Percentiles rank a stretch among this genome's conserved stretches.
phyloP scores from a whole-genome alignment of 2,797 vertebrate species.

The Valencia hispanica region DNA sequence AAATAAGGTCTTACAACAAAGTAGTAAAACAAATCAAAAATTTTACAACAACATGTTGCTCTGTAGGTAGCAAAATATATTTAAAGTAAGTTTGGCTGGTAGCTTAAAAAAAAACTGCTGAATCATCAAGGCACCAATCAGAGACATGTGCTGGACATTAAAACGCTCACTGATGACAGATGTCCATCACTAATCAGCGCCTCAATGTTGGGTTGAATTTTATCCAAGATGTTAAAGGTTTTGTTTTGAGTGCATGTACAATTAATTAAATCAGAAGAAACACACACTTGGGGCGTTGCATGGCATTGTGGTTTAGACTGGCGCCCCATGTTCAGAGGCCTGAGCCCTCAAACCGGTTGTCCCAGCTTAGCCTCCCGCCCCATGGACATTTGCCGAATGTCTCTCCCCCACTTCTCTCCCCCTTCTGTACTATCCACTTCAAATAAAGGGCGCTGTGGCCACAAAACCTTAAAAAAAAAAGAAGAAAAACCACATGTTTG shows the following conservation, averaged over 20 bases:
- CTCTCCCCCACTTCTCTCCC: too few species aligned
- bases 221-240: conserved; percentile 10
- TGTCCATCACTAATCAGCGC: conserved; percentile 56
- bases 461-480: too few species aligned
- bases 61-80: not conserved
- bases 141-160: conserved; percentile 35
- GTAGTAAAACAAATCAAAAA: not conserved
- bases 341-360: too few species aligned
- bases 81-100: not conserved
- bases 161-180: conserved; percentile 47
- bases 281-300: not conserved
- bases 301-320: too few species aligned
- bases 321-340: too few species aligned
- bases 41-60: not conserved
- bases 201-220: conserved; percentile 24
- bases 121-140: not conserved
- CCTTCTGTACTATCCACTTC: too few species aligned
- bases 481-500: not conserved
- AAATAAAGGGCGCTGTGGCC: too few species aligned
- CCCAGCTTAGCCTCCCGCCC: too few species aligned
- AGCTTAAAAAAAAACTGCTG: not conserved
- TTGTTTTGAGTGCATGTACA: conserved; percentile 26
- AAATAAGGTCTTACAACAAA: not conserved
- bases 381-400: too few species aligned
- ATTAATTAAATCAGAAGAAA: conserved; percentile 46